These are phyloP conservation scores for Meandrusa payeni DNA, from an alignment of 2,888 invertebrate genomes.

Conservation along the genomic window DNA sequence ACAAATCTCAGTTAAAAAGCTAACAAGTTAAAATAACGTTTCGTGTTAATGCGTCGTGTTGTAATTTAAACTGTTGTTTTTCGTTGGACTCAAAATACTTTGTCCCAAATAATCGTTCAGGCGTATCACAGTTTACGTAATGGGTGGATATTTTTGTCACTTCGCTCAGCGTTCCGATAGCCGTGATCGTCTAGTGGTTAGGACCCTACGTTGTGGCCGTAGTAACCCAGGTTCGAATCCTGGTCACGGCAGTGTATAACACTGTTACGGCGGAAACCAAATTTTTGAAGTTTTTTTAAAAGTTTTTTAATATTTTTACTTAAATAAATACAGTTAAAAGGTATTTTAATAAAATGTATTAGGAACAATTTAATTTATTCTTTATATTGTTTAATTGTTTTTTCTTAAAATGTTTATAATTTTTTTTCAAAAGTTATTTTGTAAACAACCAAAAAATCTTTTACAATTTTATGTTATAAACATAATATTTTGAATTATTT, in stretches of 20 bases:
- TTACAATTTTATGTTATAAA: too few species aligned
- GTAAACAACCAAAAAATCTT: too few species aligned
- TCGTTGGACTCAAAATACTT: not conserved
- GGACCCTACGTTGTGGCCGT: constrained; percentile 89
- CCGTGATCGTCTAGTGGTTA: constrained; percentile 86
- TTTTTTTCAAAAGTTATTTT: too few species aligned
- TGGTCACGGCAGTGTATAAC: constrained; percentile 34
- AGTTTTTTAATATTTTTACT: too few species aligned
- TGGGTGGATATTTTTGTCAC: constrained; percentile 9
- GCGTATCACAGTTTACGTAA: not conserved
- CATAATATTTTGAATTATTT: too few species aligned
- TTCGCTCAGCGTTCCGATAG: constrained; percentile 2
- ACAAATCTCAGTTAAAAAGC: too few species aligned
- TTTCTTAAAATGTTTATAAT: too few species aligned
- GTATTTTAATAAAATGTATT: too few species aligned
- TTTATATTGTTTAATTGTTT: constrained; percentile 18
- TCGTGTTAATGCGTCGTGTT: too few species aligned
- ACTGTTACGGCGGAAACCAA: constrained; percentile 42
- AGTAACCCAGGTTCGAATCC: constrained; percentile 79
- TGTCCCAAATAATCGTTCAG: constrained; percentile 9
- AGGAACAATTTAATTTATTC: too few species aligned
- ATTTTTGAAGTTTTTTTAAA: constrained; percentile 29
- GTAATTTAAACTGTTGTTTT: constrained; percentile 10
- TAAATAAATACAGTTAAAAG: too few species aligned
- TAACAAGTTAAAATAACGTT: too few species aligned